Conservation (phyloP, 2,113 vertebrate genomes). For the Anhinga rufa region DNA sequence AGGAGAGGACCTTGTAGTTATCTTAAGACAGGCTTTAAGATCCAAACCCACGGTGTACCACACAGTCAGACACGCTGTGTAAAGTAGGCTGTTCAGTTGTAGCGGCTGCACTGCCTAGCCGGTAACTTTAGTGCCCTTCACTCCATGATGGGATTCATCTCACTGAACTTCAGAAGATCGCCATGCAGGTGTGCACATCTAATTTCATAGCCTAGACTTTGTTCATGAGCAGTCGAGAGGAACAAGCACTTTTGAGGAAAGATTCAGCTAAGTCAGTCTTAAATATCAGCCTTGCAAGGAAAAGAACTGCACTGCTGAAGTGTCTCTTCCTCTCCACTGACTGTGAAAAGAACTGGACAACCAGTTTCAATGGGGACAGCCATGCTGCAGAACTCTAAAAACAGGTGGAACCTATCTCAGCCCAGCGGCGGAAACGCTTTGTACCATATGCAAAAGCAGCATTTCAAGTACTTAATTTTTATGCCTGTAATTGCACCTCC, state of each 20-base stretch:
- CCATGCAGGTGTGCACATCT: background rate
- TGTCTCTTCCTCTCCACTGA: background rate
- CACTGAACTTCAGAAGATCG: accelerated
- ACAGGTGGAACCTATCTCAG: background rate
- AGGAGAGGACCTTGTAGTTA: background rate
- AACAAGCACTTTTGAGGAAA: background rate
- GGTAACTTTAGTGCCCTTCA: accelerated
- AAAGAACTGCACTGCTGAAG: background rate
- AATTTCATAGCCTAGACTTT: background rate
- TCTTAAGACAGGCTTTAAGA: background rate
- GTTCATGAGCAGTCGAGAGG: background rate
- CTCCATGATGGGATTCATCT: background rate
- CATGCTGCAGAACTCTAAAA: background rate
- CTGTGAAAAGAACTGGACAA: background rate
- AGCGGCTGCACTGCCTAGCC: background rate
- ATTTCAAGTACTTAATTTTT: background rate
- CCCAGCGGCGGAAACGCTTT: background rate
- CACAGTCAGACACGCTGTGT: background rate
- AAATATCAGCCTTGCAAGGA: background rate
- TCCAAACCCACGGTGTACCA: background rate
- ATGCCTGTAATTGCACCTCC: background rate
- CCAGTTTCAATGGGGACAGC: background rate
- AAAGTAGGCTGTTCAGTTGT: background rate
- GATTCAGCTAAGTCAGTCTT: background rate
- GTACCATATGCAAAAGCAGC: background rate